phyloP scores from a whole-genome alignment of 2,888 invertebrate genomes.

The Latrodectus elegans region DNA sequence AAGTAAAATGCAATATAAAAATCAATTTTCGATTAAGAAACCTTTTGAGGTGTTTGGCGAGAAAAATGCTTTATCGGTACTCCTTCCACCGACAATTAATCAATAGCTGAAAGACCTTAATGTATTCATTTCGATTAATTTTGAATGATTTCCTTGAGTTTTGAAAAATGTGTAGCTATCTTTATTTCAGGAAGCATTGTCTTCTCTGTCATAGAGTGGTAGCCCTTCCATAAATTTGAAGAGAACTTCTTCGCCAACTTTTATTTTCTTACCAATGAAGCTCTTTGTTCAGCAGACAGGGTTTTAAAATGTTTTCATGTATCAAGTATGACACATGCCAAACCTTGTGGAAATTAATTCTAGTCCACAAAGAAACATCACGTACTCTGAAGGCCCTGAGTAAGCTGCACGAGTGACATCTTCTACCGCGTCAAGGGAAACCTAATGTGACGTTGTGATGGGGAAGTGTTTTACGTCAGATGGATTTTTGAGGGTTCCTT shows the following conservation, averaged over 20 bases:
- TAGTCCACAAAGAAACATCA: conserved; percentile 38
- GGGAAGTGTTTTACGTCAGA: conserved; percentile 31
- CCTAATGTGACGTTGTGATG: conserved; percentile 17
- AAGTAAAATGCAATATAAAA: too few species aligned
- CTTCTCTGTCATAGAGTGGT: conserved; percentile 39
- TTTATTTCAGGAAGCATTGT: conserved; percentile 34
- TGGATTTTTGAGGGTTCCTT: conserved; percentile 26
- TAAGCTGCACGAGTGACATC: conserved; percentile 39
- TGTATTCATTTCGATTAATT: conserved; percentile 49
- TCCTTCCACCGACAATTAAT: conserved; percentile 16
- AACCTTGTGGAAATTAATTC: conserved; percentile 65
- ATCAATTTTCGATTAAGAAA: not conserved
- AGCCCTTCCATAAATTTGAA: conserved; percentile 38
- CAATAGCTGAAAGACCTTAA: not conserved
- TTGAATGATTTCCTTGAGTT: conserved; percentile 14
- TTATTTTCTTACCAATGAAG: conserved; percentile 49
- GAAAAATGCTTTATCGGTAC: not conserved
- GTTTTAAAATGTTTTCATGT: conserved; percentile 61
- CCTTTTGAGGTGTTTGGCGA: not conserved
- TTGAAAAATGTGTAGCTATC: conserved; percentile 42
- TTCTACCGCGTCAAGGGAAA: conserved; percentile 21
- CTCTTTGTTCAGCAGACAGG: conserved; percentile 39
- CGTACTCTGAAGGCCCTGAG: conserved; percentile 28
- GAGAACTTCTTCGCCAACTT: conserved; percentile 55
- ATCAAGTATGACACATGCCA: conserved; percentile 66